Evolutionary conservation across 2,888 invertebrate species (phyloP).

Genomic region (Tipula helvola): DNA sequence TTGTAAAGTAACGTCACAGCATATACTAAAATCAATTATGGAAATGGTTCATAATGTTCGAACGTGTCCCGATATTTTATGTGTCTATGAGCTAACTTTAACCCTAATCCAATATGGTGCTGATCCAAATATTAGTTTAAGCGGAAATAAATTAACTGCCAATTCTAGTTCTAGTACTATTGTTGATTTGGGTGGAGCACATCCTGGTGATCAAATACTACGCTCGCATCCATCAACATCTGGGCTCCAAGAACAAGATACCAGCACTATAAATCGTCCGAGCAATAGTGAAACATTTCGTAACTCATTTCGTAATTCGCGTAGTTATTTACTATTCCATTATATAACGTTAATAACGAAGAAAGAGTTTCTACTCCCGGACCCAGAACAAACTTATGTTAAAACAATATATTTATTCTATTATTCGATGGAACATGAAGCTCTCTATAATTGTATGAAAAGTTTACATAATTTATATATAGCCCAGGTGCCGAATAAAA

Average conservation of each 20-base stretch:
- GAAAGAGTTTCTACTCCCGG: conserved; percentile 47
- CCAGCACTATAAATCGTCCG: conserved; percentile 16
- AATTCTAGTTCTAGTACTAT: conserved; percentile 30
- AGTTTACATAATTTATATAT: conserved; percentile 50
- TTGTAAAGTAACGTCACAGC: conserved; percentile 51
- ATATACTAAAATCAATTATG: conserved; percentile 56
- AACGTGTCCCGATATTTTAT: conserved; percentile 50
- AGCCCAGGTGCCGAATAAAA: conserved; percentile 48
- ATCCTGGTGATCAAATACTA: conserved; percentile 16
- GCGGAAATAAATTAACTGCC: conserved; percentile 31
- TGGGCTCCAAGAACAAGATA: background rate
- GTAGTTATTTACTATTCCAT: conserved; percentile 48
- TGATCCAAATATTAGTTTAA: conserved; percentile 52
- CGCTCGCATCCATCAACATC: conserved; percentile 11
- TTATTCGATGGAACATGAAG: conserved; percentile 52
- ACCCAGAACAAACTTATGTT: conserved; percentile 49
- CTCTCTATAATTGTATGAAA: conserved; percentile 54
- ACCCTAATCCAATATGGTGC: conserved; percentile 63
- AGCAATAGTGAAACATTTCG: conserved; percentile 23
- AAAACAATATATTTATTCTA: conserved; percentile 53
- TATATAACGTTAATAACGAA: conserved; percentile 58
- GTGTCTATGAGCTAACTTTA: conserved; percentile 55
- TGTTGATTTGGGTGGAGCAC: conserved; percentile 12
- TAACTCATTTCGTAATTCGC: conserved; percentile 36
- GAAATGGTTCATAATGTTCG: conserved; percentile 58